Base-by-base conservation (phyloP, 2,113 vertebrate genomes). In the Reinhardtius hippoglossoides region DNA sequence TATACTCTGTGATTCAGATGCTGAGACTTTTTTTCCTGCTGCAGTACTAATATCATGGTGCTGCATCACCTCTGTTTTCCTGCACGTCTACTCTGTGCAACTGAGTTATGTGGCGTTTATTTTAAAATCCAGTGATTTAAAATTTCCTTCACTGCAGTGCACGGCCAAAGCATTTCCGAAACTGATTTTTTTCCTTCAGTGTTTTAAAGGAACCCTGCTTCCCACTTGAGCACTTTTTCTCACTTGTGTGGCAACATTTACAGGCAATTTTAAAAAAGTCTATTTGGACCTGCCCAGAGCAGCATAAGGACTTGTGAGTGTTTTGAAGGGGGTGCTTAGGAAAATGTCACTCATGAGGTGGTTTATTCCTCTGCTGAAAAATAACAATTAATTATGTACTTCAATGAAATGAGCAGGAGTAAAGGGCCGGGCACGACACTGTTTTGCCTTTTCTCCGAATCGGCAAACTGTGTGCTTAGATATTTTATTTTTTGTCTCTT, bases 101-200 rank as follows among this genome's bases (percentile, higher is more conserved):
- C 55, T 65, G 79, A 91, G 80, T 91, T 88, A 89, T 86, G 79
- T 72, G 70, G 71, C 85, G 85, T 86, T 91, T 92, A 92, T 92
- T 89, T 92, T 84, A 87, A 88, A 91, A 82, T 64, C 68, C 75
- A 71, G 31, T 91, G 82, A 90, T 88, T 88, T 88, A 77, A 87
- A 83, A 78, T 85, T 83, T 88, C 79, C 74, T 73, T 81, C 62
- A 35, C 68, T 82, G 74, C 71, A 68, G 82, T 24, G 37, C 50
- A 64, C 5, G 61, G 77, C 44, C 74, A 72, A 75, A 88, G 67
- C 70, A 73, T 87, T 90, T 89, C 85, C 71, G 74, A 83, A 57
- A 59, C 67, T 76, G 71, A 82, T 69, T 76, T 84, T 67, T 77
- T 86, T 88, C 82, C 81, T 72, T 72, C 24, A 15, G 31, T 1